Conservation (phyloP, 2,113 vertebrate species). For the Brienomyrus brachyistius region DNA sequence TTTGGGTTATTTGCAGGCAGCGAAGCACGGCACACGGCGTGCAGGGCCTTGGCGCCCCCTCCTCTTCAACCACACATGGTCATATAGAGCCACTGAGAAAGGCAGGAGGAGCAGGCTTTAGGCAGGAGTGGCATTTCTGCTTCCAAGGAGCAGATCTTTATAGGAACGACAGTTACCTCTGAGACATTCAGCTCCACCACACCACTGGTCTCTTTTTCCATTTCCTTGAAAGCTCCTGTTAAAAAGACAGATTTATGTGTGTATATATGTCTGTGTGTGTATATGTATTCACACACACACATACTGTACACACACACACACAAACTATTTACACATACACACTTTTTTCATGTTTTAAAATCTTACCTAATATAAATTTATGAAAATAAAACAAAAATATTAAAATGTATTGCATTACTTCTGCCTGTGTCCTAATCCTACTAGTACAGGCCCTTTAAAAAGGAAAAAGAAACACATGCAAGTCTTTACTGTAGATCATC, state of each 20-base stretch:
- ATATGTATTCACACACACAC: not conserved
- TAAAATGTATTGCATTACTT: not conserved
- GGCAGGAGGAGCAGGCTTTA: constrained; percentile 1
- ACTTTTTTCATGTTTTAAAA: not conserved
- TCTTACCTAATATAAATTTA: not conserved
- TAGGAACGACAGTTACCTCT: constrained; percentile 54
- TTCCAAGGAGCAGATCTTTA: not conserved
- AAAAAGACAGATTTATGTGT: not conserved
- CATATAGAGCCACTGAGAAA: constrained; percentile 60
- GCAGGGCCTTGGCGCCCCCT: not conserved
- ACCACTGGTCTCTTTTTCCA: constrained; percentile 64
- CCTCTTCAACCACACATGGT: constrained; percentile 62
- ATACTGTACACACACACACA: not conserved
- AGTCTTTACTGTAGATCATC: not conserved
- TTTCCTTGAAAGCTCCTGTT: constrained; percentile 64
- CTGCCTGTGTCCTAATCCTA: not conserved
- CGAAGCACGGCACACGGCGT: not conserved
- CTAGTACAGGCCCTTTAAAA: not conserved
- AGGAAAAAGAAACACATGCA: not conserved
- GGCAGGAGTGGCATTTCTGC: not conserved
- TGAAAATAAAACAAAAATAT: not conserved
- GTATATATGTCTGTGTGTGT: not conserved
- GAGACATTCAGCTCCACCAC: constrained; percentile 57
- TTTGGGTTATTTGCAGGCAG: not conserved
- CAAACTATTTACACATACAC: not conserved